Conservation (phyloP, 2,888 invertebrate species). For the Vanessa cardui region DNA sequence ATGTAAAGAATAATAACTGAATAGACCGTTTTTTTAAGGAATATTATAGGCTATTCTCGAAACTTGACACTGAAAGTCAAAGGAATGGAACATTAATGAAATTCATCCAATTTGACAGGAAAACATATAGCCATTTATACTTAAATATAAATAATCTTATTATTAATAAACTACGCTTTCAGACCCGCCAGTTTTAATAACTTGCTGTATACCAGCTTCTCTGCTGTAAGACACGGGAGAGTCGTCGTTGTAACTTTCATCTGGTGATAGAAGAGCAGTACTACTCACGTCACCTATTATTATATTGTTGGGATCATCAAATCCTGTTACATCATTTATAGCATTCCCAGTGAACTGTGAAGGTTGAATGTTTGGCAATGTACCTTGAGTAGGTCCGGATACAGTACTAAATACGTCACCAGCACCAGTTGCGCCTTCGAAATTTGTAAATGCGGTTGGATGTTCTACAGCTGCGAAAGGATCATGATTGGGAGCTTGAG, state of each 20-base stretch:
- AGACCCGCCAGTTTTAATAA: constrained; percentile 64
- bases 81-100: background rate
- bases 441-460: constrained; percentile 53
- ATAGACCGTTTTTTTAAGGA: too few relatives aligned
- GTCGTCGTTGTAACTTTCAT: constrained; percentile 53
- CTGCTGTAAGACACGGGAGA: constrained; percentile 64
- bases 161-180: constrained; percentile 65
- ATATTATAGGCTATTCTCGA: too few relatives aligned
- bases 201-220: constrained; percentile 69
- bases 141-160: background rate
- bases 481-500: constrained; percentile 52
- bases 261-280: constrained; percentile 47
- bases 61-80: too few relatives aligned
- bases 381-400: constrained; percentile 46
- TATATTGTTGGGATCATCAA: constrained; percentile 54
- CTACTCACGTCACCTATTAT: constrained; percentile 56
- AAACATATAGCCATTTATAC: constrained; percentile 2
- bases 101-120: background rate
- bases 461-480: constrained; percentile 57
- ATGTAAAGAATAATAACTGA: too few relatives aligned
- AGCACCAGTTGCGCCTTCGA: constrained; percentile 58
- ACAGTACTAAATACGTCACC: constrained; percentile 51
- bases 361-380: constrained; percentile 50
- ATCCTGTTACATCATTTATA: constrained; percentile 46
- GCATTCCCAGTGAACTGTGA: constrained; percentile 56